phyloP scores from a whole-genome alignment of 2,113 vertebrate species.

The Typhlomys cinereus region DNA sequence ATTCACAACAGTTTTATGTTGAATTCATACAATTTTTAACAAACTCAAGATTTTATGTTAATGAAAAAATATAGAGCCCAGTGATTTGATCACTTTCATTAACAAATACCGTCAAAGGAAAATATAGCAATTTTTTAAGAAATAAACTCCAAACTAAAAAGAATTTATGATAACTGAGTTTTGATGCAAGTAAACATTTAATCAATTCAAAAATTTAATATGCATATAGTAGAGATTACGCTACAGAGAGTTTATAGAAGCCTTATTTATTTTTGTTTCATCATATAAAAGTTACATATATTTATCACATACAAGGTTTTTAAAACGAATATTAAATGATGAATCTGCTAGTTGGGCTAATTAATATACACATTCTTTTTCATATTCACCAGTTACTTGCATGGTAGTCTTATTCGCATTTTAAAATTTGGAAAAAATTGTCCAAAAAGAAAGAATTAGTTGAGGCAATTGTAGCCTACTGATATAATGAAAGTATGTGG shows the following conservation, averaged over 20 bases:
- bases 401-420: background rate
- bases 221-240: background rate
- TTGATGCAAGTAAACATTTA: constrained; percentile 2
- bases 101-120: background rate
- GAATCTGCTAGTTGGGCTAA: background rate
- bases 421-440: constrained; percentile 44
- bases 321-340: background rate
- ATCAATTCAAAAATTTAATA: constrained; percentile 9
- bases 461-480: background rate
- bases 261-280: background rate
- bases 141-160: background rate
- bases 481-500: background rate
- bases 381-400: background rate
- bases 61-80: constrained; percentile 34
- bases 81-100: background rate
- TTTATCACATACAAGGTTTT: background rate
- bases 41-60: constrained; percentile 55
- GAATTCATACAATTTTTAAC: constrained; percentile 62
- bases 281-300: background rate
- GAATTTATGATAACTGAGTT: background rate
- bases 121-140: background rate
- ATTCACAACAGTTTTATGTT: constrained; percentile 15
- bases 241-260: background rate
- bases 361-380: background rate
- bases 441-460: background rate